Evolutionary conservation across 2,797 vertebrate genomes (phyloP), one percentile per base, ranked within the genome.

Genomic region (Sebastolobus alascanus): DNA sequence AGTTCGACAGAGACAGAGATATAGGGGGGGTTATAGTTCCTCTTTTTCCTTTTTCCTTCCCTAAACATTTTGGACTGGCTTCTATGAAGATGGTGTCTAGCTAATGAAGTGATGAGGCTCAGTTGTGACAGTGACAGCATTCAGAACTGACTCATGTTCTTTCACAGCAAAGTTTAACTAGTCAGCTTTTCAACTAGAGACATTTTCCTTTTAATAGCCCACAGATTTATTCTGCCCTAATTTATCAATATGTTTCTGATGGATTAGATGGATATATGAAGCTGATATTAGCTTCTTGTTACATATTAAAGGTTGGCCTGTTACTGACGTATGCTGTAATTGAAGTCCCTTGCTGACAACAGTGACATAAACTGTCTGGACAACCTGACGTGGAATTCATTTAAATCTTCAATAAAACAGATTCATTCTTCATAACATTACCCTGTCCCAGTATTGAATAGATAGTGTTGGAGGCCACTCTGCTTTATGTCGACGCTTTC

Each of bases 281-380:
- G 52, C 40, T 59, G 65, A 65, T 65, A 29, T 56, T 12, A 38
- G 25, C 16, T 29, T 40, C 10, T 43, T 70, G 79, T 66, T 55
- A 13, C 33, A 43, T 50, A 29, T 76, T 60, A 35, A 67, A 72
- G 43, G 20, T 22, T 37, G 40, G 14, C 16, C 54, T 63, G 27
- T 46, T 55, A 11, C 14, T 63, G 76, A 67, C 37, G 35, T 16
- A 13, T 37, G 43, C 52, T 66, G 63, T 76, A 46, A 72, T 20
- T 72, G 63, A 37, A 16, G 38, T n/a, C 55, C 22, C 40, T 37
- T 59, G 50, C 58, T 40, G 52, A 68, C 68, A 69, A 16, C 13
- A 52, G 50, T 59, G 74, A 66, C 75, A 59, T 46, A 61, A 81
- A 67, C 75, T 67, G 55, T 52, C 5, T 58, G 50, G 55, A 75